These are phyloP conservation scores for Callopanchax toddi DNA, from an alignment of 2,113 vertebrate species.

Conservation along the genomic window DNA sequence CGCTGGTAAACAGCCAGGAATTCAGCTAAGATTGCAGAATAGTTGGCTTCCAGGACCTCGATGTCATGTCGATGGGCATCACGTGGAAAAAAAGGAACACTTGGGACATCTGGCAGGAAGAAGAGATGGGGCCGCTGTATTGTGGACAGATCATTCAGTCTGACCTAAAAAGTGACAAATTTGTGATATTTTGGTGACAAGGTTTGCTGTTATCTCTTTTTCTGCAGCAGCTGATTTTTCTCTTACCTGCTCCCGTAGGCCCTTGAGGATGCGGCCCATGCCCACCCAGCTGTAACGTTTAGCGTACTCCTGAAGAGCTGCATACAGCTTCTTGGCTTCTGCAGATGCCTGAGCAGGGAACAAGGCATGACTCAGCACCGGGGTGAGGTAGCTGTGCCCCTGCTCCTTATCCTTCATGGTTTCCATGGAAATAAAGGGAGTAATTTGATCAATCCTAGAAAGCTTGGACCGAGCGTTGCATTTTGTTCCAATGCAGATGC, in stretches of 20 bases:
- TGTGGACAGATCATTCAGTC: constrained; percentile 73
- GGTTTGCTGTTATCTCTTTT: no score
- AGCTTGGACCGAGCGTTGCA: constrained; percentile 61
- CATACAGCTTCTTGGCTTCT: constrained; percentile 83
- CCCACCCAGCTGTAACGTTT: constrained; percentile 91
- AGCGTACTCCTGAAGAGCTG: constrained; percentile 86
- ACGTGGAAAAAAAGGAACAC: constrained; percentile 85
- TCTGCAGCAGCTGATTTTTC: neutral
- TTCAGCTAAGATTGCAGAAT: constrained; percentile 82
- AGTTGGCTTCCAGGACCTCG: constrained; percentile 86
- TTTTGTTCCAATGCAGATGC: constrained; percentile 65
- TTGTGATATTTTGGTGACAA: neutral
- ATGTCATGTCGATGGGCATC: constrained; percentile 90
- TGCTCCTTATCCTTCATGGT: constrained; percentile 75
- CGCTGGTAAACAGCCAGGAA: constrained; percentile 83
- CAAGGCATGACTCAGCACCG: constrained; percentile 77
- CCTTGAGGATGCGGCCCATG: constrained; percentile 87
- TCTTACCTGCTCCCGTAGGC: constrained; percentile 79
- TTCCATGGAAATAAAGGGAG: constrained; percentile 74
- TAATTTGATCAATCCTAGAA: constrained; percentile 49
- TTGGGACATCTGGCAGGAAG: constrained; percentile 88
- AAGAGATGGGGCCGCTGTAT: constrained; percentile 89
- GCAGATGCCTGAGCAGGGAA: constrained; percentile 77
- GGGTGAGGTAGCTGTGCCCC: constrained; percentile 71
- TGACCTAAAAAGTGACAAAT: constrained; percentile 58